These are phyloP conservation scores for Oryzias celebensis DNA, from an alignment of 2,113 vertebrate genomes.

Conservation along the genomic window DNA sequence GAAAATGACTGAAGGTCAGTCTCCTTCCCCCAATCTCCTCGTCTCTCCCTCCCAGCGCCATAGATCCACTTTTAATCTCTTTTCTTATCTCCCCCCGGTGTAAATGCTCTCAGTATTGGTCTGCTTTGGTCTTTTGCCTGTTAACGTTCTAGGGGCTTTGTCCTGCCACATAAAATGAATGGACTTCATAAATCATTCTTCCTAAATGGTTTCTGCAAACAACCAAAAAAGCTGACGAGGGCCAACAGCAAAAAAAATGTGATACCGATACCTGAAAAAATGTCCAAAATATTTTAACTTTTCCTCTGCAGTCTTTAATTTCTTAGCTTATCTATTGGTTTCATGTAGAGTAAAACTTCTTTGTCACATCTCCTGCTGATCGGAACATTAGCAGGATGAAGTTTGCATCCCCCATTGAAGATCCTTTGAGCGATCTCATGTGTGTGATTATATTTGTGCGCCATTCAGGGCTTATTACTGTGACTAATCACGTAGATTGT, in stretches of 20 bases:
- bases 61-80: constrained; percentile 60
- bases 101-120: constrained; percentile 28
- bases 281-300: neutral
- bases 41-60: constrained; percentile 21
- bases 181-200: constrained; percentile 44
- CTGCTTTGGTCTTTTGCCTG: constrained; percentile 26
- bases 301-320: neutral
- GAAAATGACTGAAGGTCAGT: constrained; percentile 49
- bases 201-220: constrained; percentile 19
- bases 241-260: neutral
- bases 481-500: constrained; percentile 29
- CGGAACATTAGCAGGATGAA: neutral
- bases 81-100: constrained; percentile 40
- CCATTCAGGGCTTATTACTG: constrained; percentile 26
- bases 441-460: constrained; percentile 6
- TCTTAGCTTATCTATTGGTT: neutral
- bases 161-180: constrained; percentile 33
- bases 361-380: neutral
- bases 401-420: constrained; percentile 1
- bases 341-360: constrained; percentile 6
- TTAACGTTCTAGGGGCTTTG: constrained; percentile 27
- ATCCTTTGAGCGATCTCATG: neutral
- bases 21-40: constrained; percentile 17
- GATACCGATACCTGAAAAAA: constrained; percentile 10
- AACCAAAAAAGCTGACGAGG: constrained; percentile 1